These are phyloP conservation scores for Xestia ashworthii DNA, from an alignment of 2,888 invertebrate genomes.

Conservation along the genomic window DNA sequence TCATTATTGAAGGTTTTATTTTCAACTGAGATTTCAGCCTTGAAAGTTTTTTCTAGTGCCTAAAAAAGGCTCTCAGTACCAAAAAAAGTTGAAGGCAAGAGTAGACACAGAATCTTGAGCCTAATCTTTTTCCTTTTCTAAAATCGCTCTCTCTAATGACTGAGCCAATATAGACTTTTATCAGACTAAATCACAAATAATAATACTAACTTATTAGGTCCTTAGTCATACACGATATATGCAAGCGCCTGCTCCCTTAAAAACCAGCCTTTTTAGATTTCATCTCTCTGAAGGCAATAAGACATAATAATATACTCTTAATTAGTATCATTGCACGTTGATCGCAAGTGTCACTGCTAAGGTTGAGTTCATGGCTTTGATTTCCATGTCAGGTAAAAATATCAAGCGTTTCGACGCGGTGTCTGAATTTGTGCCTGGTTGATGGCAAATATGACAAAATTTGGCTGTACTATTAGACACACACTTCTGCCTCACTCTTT, in stretches of 20 bases:
- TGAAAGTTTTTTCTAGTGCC: neutral
- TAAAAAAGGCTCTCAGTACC: neutral
- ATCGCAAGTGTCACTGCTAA: neutral
- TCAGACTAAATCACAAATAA: neutral
- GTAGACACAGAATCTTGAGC: neutral
- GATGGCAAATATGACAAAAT: too few relatives aligned
- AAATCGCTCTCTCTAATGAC: too few relatives aligned
- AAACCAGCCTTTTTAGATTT: too few relatives aligned
- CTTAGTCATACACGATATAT: neutral
- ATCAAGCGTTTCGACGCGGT: too few relatives aligned
- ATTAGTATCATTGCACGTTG: neutral
- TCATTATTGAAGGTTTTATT: neutral
- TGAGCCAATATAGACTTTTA: neutral
- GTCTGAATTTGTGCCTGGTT: too few relatives aligned
- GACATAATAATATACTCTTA: neutral
- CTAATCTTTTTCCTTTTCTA: neutral
- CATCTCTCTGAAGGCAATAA: too few relatives aligned
- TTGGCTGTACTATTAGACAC: too few relatives aligned
- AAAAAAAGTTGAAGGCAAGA: neutral
- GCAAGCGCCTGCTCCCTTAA: too few relatives aligned
- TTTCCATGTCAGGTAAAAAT: neutral
- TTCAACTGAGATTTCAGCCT: neutral
- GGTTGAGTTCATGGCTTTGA: neutral
- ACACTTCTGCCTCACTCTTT: too few relatives aligned
- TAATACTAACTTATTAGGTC: neutral